These are phyloP conservation scores for Eupeodes corollae DNA, from an alignment of 1,140 invertebrate species.

Conservation along the genomic window DNA sequence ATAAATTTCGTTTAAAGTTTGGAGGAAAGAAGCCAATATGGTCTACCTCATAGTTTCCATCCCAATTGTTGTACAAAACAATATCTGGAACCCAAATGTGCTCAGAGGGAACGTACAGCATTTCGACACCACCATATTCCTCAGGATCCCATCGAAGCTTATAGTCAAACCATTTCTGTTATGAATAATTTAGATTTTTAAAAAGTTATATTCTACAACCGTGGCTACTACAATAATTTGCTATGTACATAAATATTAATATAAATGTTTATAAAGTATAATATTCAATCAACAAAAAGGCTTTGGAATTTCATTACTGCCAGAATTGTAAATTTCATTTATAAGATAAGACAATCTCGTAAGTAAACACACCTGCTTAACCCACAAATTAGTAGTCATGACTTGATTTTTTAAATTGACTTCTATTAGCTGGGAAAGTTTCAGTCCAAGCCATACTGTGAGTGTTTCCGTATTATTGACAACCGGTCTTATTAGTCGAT, in stretches of 20 bases:
- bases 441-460: slow-evolving; percentile 81
- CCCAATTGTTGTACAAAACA: slow-evolving; percentile 81
- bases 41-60: slow-evolving; percentile 84
- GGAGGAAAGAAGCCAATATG: background rate
- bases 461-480: slow-evolving; percentile 87
- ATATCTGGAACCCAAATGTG: slow-evolving; percentile 88
- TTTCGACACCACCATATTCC: slow-evolving; percentile 86
- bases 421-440: slow-evolving; percentile 91
- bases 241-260: too few relatives aligned
- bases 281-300: too few relatives aligned
- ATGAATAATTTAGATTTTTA: slow-evolving; percentile 12
- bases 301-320: background rate
- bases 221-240: too few relatives aligned
- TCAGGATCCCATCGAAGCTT: slow-evolving; percentile 85
- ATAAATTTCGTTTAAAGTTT: background rate
- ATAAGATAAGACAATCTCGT: slow-evolving; percentile 1
- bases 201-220: too few relatives aligned
- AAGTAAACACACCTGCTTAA: slow-evolving; percentile 63
- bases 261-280: too few relatives aligned
- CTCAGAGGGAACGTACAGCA: slow-evolving; percentile 83
- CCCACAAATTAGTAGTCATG: slow-evolving; percentile 93
- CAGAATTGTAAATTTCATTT: too few relatives aligned
- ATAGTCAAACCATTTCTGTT: slow-evolving; percentile 89
- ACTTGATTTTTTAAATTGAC: slow-evolving; percentile 91
- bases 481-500: slow-evolving; percentile 89